Percentiles rank a stretch among this genome's conserved stretches.
Conservation (phyloP, 1,140 invertebrate genomes). For the Dryas iulia region DNA sequence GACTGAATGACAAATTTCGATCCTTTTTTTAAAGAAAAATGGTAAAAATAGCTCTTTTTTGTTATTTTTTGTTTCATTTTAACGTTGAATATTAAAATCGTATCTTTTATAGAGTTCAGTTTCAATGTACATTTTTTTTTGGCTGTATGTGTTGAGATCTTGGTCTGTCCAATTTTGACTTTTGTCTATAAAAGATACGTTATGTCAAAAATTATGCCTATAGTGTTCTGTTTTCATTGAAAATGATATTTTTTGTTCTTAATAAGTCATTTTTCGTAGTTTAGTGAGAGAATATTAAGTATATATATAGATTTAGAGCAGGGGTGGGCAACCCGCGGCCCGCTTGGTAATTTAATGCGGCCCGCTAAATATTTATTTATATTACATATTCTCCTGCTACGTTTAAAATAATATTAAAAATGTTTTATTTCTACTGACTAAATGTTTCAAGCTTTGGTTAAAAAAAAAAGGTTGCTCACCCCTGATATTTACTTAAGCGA, state of each 20-base stretch:
- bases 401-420: too few species aligned
- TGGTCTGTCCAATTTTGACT: not conserved
- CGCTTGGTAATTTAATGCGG: too few species aligned
- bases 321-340: too few species aligned
- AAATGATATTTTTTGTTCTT: not conserved
- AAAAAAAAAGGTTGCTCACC: too few species aligned
- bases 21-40: not conserved
- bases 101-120: not conserved
- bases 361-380: not conserved
- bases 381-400: too few species aligned
- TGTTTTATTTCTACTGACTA: too few species aligned
- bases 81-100: not conserved
- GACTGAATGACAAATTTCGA: constrained; percentile 4
- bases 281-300: not conserved
- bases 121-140: not conserved
- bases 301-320: not conserved
- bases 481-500: constrained; percentile 1
- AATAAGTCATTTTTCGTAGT: not conserved
- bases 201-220: not conserved
- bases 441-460: too few species aligned
- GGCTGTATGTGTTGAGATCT: not conserved
- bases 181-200: not conserved
- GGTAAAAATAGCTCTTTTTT: too few species aligned
- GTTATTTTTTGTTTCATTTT: not conserved
- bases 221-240: not conserved